Percentiles rank a stretch among this genome's conserved stretches.
Evolutionary conservation across 1,140 invertebrate genomes (phyloP).

Genomic region (Hyles vespertilio): DNA sequence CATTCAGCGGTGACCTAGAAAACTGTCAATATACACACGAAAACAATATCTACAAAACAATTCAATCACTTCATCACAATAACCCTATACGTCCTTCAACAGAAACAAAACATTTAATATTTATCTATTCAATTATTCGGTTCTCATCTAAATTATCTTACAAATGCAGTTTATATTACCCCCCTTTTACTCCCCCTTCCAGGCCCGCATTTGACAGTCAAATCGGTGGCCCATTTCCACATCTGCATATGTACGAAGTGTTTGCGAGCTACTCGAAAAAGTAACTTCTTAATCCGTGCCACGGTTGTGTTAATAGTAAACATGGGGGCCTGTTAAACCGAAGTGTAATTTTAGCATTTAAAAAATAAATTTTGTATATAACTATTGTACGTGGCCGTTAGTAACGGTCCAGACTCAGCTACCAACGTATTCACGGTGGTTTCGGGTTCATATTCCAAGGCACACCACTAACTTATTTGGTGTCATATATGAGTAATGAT

Average conservation of each 20-base stretch:
- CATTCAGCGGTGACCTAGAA: too few relatives aligned
- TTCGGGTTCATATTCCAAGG: too few relatives aligned
- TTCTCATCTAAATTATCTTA: conserved; percentile 16
- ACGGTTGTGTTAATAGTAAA: conserved; percentile 12
- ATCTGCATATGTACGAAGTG: conserved; percentile 21
- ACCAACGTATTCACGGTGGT: too few relatives aligned
- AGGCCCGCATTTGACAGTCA: conserved; percentile 21
- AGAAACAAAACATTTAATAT: background rate
- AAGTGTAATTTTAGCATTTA: background rate
- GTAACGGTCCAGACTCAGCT: too few relatives aligned
- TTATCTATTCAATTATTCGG: conserved; percentile 4
- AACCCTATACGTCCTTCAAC: too few relatives aligned
- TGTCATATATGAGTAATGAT: too few relatives aligned
- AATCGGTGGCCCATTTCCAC: conserved; percentile 10
- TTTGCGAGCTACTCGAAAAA: conserved; percentile 30
- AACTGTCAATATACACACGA: too few relatives aligned
- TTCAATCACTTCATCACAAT: too few relatives aligned
- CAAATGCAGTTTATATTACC: conserved; percentile 24
- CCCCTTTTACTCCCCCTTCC: conserved; percentile 5
- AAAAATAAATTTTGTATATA: too few relatives aligned
- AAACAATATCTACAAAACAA: too few relatives aligned
- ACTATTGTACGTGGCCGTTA: too few relatives aligned
- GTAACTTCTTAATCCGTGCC: conserved; percentile 30
- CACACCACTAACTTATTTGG: too few relatives aligned
- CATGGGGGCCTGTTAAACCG: conserved; percentile 18